Evolutionary conservation across 2,113 vertebrate genomes (phyloP).

Genomic region (Xenopus tropicalis): UCB_Xtro_10.0 CM004447.2:65295001-65295500

Average conservation of each 20-base stretch:
- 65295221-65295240: not conserved
- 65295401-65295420: too few relatives aligned
- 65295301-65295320: too few relatives aligned
- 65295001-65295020: conserved; percentile 2
- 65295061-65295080: not conserved
- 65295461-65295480: too few relatives aligned
- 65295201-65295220: not conserved
- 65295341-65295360: too few relatives aligned
- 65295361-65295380: too few relatives aligned
- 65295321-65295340: too few relatives aligned
- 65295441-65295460: too few relatives aligned
- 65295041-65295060: not conserved
- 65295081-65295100: conserved; percentile 2
- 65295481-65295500: too few relatives aligned
- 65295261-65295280: not conserved
- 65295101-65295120: conserved; percentile 68
- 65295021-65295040: conserved; percentile 30
- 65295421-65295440: too few relatives aligned
- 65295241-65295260: not conserved
- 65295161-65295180: conserved; percentile 55
- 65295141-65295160: conserved; percentile 72
- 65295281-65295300: too few relatives aligned
- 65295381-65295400: too few relatives aligned
- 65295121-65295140: conserved; percentile 64
- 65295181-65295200: conserved; percentile 74